Conservation (phyloP, 2,888 invertebrate genomes). For the Cheiracanthium punctorium region DNA sequence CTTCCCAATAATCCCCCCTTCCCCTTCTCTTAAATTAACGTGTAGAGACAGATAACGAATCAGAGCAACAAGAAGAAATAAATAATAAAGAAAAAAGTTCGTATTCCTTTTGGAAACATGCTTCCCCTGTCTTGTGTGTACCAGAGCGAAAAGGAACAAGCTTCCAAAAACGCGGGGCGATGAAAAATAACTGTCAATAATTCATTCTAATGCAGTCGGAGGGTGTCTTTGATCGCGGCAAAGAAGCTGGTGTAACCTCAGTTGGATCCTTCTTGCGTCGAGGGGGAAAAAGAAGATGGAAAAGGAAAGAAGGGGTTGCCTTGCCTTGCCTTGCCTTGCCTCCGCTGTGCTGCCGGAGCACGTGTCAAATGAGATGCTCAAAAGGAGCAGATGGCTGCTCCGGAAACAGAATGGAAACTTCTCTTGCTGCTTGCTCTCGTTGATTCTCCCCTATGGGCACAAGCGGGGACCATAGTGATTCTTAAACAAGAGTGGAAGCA, state of each 20-base stretch:
- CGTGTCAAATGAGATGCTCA: conserved; percentile 70
- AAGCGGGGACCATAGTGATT: conserved; percentile 53
- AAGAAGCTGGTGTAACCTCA: conserved; percentile 59
- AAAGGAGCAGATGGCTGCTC: conserved; percentile 67
- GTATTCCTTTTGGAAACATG: not conserved
- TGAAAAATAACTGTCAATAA: conserved; percentile 71
- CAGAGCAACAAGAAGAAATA: conserved; percentile 13
- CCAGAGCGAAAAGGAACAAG: conserved; percentile 58
- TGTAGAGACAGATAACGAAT: conserved; percentile 52
- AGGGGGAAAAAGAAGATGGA: not conserved
- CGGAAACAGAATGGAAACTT: conserved; percentile 68
- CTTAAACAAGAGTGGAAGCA: conserved; percentile 16
- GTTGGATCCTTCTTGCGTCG: conserved; percentile 9
- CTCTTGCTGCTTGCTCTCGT: conserved; percentile 25
- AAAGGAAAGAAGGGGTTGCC: conserved; percentile 29
- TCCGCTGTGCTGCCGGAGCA: conserved; percentile 60
- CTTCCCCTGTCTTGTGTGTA: conserved; percentile 37
- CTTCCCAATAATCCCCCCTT: conserved; percentile 57
- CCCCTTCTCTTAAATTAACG: conserved; percentile 70
- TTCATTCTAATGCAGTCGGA: conserved; percentile 70
- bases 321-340: no score
- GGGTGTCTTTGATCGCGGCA: conserved; percentile 61
- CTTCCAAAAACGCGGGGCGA: conserved; percentile 42
- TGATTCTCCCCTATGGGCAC: conserved; percentile 59
- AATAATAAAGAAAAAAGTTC: no score